Conservation (phyloP, 2,888 invertebrate species). For the Prenolepis imparis region DNA sequence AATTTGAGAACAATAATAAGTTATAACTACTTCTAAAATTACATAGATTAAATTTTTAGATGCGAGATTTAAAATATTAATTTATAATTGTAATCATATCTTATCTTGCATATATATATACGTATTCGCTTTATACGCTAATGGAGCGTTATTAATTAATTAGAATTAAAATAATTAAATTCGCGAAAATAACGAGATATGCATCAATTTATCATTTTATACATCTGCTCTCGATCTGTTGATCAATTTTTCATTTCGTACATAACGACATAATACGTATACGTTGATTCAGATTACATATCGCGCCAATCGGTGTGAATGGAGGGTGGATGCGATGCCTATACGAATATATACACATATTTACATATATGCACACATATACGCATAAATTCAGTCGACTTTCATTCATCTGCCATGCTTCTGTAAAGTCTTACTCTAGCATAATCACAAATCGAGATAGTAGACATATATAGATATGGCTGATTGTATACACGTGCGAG, state of each 20-base stretch:
- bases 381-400: constrained; percentile 2
- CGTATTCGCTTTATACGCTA: background rate
- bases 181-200: background rate
- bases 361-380: background rate
- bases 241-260: background rate
- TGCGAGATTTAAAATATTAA: background rate
- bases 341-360: background rate
- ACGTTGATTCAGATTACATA: background rate
- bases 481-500: constrained; percentile 7
- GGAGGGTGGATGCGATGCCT: constrained; percentile 34
- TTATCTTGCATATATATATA: background rate
- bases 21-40: background rate
- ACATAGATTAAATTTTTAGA: background rate
- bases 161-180: constrained; percentile 10
- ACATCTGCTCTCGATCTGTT: background rate
- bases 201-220: background rate
- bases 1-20: background rate
- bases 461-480: background rate
- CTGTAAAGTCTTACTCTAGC: constrained; percentile 66
- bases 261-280: background rate
- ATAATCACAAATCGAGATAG: constrained; percentile 56
- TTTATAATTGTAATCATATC: too few species aligned
- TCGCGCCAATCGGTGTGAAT: constrained; percentile 36
- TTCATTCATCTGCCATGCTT: constrained; percentile 68
- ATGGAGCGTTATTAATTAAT: background rate